Conservation (phyloP, 2,888 invertebrate species). For the Mesoligia furuncula region DNA sequence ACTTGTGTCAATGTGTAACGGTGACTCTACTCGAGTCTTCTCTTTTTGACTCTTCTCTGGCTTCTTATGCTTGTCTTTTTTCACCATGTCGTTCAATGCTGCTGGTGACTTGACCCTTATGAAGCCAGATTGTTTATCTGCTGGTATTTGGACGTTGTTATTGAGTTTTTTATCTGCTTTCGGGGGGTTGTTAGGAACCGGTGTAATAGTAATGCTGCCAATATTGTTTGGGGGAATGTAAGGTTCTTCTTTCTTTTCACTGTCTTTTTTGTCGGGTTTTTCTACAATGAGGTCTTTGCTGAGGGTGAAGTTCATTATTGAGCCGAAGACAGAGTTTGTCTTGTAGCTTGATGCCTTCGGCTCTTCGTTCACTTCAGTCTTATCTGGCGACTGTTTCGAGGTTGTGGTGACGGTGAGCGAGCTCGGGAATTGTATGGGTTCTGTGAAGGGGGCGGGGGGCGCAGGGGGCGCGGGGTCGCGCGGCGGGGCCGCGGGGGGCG, state of each 20-base stretch:
- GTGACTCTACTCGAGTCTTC: constrained; percentile 72
- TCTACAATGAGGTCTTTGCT: constrained; percentile 81
- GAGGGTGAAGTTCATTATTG: constrained; percentile 76
- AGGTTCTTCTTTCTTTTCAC: constrained; percentile 78
- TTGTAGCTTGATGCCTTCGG: constrained; percentile 66
- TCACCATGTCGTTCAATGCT: constrained; percentile 85
- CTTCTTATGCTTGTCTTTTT: constrained; percentile 76
- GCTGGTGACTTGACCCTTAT: constrained; percentile 86
- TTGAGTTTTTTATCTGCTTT: constrained; percentile 75
- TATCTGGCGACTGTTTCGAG: constrained; percentile 68
- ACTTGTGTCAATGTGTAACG: constrained; percentile 82
- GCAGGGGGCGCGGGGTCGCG: constrained; percentile 43
- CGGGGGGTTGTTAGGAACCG: constrained; percentile 74
- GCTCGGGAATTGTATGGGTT: constrained; percentile 85
- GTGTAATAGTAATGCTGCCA: constrained; percentile 87
- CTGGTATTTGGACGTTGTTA: constrained; percentile 51
- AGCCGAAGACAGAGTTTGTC: constrained; percentile 71
- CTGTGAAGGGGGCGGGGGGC: constrained; percentile 69
- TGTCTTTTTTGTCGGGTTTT: constrained; percentile 76
- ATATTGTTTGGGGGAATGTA: constrained; percentile 85
- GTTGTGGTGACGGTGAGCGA: constrained; percentile 87
- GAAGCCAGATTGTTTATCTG: constrained; percentile 76
- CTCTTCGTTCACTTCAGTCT: constrained; percentile 60
- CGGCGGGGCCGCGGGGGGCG: constrained; percentile 52
- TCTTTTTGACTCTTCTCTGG: constrained; percentile 75